Evolutionary conservation across 2,797 vertebrate genomes (phyloP), one percentile per base, ranked within the genome.

Genomic region (Cichlasoma orientale): DNA sequence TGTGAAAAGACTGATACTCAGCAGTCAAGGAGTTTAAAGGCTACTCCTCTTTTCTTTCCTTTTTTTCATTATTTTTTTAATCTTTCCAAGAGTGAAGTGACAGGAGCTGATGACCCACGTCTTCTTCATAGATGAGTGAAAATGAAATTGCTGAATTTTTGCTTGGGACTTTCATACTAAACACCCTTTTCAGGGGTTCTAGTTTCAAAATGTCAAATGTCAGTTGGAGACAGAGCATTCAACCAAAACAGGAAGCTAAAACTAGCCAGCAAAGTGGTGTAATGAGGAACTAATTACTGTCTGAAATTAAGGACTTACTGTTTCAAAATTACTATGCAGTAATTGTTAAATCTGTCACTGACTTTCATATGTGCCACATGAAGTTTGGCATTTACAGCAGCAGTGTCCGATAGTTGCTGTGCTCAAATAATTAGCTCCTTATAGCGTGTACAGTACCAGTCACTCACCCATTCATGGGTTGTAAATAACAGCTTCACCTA

Each of bases 71-170:
- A 5, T 44, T 27, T 41, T 36, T 41, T 54, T 14, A 50, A 61
- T 31, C 23, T 36, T 21, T 41, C 8, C 18, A 70, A 74, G 44
- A 66, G n/a, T n/a, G 36, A 55, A 66, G 55, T 38, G 16, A 27
- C 21, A 54, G 38, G 29, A 72, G 23, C 10, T 55, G 19, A 50
- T 79, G 74, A 79, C 38, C 72, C 50, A 27, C 16, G 31, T 63
- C 21, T 38, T 58, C 50, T 56, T 47, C 53, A 75, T 38, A 38
- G 79, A 81, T 81, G 29, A 69, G 16, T 61, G 21, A 69, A 41
- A 36, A 79, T n/a, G 54, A 69, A 69, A 44, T 69, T 33, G 14
- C 52, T 57, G 31, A 31, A 12, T n/a, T 68, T 69, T 31, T 69
- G 25, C 25, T 63, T 55, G 38, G 19, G 70, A 53, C n/a, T 56